Evolutionary conservation across 2,888 invertebrate species (phyloP).

Genomic region (Sisyra nigra): DNA sequence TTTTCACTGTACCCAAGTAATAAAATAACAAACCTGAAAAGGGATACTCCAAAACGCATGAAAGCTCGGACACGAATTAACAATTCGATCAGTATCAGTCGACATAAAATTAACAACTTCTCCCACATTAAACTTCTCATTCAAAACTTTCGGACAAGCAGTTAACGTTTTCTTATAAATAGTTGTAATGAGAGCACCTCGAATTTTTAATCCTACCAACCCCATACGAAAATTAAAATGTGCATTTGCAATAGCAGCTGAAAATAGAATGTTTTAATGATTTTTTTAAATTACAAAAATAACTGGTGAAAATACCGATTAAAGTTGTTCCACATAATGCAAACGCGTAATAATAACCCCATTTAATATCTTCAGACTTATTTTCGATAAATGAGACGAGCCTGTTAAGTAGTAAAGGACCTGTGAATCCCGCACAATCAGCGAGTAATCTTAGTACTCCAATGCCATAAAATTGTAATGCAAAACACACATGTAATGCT

Average conservation of each 20-base stretch:
- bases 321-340: constrained; percentile 49
- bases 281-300: constrained; percentile 11
- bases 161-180: constrained; percentile 57
- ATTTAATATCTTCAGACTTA: constrained; percentile 42
- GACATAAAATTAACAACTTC: constrained; percentile 95
- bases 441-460: constrained; percentile 69
- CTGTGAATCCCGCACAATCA: constrained; percentile 74
- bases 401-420: constrained; percentile 72
- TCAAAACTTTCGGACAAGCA: constrained; percentile 22
- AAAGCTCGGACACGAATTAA: constrained; percentile 91
- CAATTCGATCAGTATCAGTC: constrained; percentile 87
- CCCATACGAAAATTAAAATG: constrained; percentile 86
- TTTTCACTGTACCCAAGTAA: too few species aligned
- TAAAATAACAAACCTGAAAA: constrained; percentile 43
- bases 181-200: constrained; percentile 67
- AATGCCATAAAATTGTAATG: constrained; percentile 67
- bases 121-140: constrained; percentile 43
- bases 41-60: constrained; percentile 96
- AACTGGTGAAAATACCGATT: constrained; percentile 49
- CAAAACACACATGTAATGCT: constrained; percentile 61
- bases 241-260: constrained; percentile 61
- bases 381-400: constrained; percentile 67
- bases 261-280: constrained; percentile 17
- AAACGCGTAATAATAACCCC: constrained; percentile 47
- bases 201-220: constrained; percentile 70